These are phyloP conservation scores for Dipodomys merriami DNA, from an alignment of 2,113 vertebrate species.

Conservation along the genomic window DNA sequence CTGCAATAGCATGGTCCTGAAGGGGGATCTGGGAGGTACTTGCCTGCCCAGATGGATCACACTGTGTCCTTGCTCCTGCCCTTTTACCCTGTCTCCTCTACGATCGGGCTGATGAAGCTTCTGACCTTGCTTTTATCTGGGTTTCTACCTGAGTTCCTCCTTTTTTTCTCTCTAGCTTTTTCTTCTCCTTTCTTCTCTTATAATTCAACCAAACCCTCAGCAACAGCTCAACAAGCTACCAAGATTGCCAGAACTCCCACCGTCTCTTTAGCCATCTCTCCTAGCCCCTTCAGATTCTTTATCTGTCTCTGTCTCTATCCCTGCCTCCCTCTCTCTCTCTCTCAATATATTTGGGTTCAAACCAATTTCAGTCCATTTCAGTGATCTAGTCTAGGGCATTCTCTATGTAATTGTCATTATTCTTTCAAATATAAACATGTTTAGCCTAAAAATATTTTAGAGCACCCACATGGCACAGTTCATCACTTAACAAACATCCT, in stretches of 20 bases:
- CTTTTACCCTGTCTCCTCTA: background rate
- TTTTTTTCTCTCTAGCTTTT: background rate
- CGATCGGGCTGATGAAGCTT: background rate
- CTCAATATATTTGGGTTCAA: background rate
- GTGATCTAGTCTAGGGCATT: background rate
- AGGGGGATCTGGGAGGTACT: background rate
- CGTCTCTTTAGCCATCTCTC: background rate
- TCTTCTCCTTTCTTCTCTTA: background rate
- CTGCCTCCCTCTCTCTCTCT: background rate
- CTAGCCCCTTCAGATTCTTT: background rate
- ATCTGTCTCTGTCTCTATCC: background rate
- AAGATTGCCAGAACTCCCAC: background rate
- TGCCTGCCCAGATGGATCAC: rapidly evolving
- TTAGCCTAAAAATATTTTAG: background rate
- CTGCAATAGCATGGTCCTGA: background rate
- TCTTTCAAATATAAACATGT: conserved; percentile 4
- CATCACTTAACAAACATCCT: background rate
- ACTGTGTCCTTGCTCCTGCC: rapidly evolving
- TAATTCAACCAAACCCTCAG: background rate
- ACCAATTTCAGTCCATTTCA: background rate
- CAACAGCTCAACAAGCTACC: background rate
- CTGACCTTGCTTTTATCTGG: background rate
- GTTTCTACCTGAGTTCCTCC: background rate
- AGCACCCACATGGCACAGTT: background rate
- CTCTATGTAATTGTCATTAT: background rate